Evolutionary conservation across 2,797 vertebrate species (phyloP).

Genomic region (Macrochelys suwanniensis): DNA sequence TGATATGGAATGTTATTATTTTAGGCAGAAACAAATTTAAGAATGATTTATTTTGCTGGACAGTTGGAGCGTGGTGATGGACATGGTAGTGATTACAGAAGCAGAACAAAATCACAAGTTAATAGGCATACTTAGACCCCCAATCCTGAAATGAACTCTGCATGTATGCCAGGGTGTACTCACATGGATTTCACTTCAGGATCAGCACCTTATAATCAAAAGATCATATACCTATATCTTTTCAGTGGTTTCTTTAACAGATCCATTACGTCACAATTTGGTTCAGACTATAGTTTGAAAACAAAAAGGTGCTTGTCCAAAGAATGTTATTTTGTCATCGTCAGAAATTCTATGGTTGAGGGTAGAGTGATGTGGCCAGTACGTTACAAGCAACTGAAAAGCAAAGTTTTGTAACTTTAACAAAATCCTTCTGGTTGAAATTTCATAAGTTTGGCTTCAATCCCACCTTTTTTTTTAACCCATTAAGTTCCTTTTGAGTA

Average conservation of each 20-base stretch:
- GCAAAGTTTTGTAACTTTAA: background rate
- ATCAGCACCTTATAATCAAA: background rate
- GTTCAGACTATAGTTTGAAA: background rate
- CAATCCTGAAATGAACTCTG: background rate
- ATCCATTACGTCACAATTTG: background rate
- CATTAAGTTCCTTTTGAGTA: background rate
- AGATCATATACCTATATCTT: background rate
- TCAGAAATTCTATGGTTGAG: background rate
- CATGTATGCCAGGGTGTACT: background rate
- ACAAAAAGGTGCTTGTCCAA: background rate
- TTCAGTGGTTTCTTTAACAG: background rate
- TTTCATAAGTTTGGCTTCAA: conserved; percentile 11
- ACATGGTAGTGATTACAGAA: background rate
- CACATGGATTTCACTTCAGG: background rate
- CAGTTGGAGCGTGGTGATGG: background rate
- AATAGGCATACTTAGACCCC: background rate
- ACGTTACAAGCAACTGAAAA: background rate
- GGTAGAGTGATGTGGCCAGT: rapidly evolving
- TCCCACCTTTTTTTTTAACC: background rate
- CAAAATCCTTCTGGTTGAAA: background rate
- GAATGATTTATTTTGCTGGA: background rate
- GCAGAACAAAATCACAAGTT: background rate
- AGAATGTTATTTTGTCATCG: background rate
- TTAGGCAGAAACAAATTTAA: background rate
- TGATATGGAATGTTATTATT: background rate